Evolutionary conservation across 2,888 invertebrate species (phyloP).

Genomic region (Chymomyza fuscimana): DNA sequence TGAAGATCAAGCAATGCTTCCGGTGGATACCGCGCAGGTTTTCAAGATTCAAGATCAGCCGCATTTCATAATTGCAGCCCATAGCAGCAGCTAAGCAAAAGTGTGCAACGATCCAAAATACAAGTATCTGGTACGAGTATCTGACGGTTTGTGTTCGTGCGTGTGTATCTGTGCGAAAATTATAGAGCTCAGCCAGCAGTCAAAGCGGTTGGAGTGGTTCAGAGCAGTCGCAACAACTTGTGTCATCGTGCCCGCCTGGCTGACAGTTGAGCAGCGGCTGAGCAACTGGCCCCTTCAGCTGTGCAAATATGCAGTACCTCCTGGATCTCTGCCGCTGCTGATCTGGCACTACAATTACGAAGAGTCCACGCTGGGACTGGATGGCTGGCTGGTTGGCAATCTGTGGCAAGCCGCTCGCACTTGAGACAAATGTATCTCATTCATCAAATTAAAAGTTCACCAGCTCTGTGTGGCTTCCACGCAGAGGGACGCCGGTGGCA

Average conservation of each 20-base stretch:
- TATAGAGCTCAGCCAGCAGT: conserved; percentile 10
- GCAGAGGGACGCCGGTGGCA: conserved; percentile 41
- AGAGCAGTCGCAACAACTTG: conserved; percentile 7
- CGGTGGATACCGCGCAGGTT: conserved; percentile 50
- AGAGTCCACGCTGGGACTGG: neutral
- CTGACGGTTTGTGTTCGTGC: neutral
- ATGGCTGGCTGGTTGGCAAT: conserved; percentile 30
- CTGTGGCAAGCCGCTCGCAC: conserved; percentile 54
- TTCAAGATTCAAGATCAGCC: conserved; percentile 59
- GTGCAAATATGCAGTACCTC: conserved; percentile 57
- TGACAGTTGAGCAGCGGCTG: conserved; percentile 8
- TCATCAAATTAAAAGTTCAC: conserved; percentile 74
- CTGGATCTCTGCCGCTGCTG: conserved; percentile 31
- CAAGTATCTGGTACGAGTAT: neutral
- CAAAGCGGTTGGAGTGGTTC: conserved; percentile 3
- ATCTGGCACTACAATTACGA: conserved; percentile 57
- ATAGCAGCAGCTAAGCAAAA: conserved; percentile 58
- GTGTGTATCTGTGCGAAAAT: conserved; percentile 4
- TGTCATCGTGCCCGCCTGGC: neutral
- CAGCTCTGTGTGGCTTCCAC: conserved; percentile 38
- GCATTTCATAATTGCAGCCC: conserved; percentile 64
- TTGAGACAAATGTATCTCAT: conserved; percentile 74
- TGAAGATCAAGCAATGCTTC: conserved; percentile 50
- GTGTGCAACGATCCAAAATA: conserved; percentile 47
- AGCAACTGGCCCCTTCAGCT: conserved; percentile 22